phyloP scores from a whole-genome alignment of 2,888 invertebrate species.

The Cryptops parisi region DNA sequence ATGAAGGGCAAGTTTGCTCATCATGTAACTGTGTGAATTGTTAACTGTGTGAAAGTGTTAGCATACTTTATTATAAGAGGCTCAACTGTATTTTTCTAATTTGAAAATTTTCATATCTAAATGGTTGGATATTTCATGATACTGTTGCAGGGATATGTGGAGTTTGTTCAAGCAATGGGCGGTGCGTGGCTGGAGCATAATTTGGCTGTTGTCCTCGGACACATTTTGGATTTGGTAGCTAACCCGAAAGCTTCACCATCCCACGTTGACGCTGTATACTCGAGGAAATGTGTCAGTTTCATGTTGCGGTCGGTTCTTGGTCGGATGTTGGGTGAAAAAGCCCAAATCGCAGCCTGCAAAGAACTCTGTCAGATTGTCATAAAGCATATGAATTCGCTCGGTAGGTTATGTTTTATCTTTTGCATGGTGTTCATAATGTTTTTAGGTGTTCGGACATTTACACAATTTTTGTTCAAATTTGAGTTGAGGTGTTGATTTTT shows the following conservation, averaged over 20 bases:
- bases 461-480: too few species aligned
- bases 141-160: constrained; percentile 69
- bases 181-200: constrained; percentile 90
- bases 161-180: constrained; percentile 86
- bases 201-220: constrained; percentile 66
- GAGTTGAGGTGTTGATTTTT: too few species aligned
- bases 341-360: constrained; percentile 87
- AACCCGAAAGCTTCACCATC: constrained; percentile 91
- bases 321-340: constrained; percentile 89
- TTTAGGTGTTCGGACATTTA: too few species aligned
- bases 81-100: not conserved
- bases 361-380: constrained; percentile 82
- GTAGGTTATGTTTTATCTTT: not conserved
- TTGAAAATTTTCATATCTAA: not conserved
- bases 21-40: not conserved
- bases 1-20: too few species aligned
- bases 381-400: constrained; percentile 70
- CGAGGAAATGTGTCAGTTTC: constrained; percentile 92
- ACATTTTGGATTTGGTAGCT: constrained; percentile 77
- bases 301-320: constrained; percentile 83
- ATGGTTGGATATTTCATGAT: constrained; percentile 3
- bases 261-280: constrained; percentile 95
- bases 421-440: too few species aligned
- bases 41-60: not conserved
- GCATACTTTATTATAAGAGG: too few species aligned